phyloP scores from a whole-genome alignment of 2,797 vertebrate species.

The Sebastes nivosus region DNA sequence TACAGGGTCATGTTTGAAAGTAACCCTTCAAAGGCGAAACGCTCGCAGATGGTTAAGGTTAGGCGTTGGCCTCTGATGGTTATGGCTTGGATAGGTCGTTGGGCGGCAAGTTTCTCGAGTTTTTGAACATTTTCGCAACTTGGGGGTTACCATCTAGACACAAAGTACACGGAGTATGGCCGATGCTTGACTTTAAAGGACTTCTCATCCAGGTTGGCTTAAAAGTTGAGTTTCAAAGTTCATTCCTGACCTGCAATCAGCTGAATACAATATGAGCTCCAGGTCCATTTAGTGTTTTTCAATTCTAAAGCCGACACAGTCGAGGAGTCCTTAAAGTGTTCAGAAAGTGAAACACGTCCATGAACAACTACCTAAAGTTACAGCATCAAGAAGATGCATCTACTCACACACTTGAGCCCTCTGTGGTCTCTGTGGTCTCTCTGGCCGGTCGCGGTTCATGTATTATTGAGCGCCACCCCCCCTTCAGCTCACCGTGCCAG shows the following conservation, averaged over 20 bases:
- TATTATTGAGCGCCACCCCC: constrained; percentile 68
- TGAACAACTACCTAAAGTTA: not conserved
- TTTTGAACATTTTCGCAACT: too few species aligned
- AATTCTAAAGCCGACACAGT: not conserved
- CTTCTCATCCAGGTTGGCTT: not conserved
- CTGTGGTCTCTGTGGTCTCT: not conserved
- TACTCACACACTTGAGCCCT: not conserved
- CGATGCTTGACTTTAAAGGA: not conserved
- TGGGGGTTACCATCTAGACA: too few species aligned
- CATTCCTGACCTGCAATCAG: not conserved
- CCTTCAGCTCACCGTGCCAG: constrained; percentile 11
- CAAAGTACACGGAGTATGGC: too few species aligned
- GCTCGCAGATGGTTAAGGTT: too few species aligned
- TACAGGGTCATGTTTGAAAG: too few species aligned
- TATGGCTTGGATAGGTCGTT: too few species aligned
- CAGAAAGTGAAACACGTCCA: not conserved
- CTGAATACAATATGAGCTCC: not conserved
- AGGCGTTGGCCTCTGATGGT: too few species aligned
- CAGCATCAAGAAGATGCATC: not conserved
- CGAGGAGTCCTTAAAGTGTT: not conserved
- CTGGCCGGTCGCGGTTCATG: constrained; percentile 44
- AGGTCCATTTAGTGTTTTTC: not conserved
- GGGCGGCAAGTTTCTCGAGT: too few species aligned
- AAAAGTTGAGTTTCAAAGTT: not conserved
- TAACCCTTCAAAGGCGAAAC: too few species aligned